Evolutionary conservation across 2,113 vertebrate species (phyloP), one percentile per base, ranked within the genome.

Genomic region (Ia io): DNA sequence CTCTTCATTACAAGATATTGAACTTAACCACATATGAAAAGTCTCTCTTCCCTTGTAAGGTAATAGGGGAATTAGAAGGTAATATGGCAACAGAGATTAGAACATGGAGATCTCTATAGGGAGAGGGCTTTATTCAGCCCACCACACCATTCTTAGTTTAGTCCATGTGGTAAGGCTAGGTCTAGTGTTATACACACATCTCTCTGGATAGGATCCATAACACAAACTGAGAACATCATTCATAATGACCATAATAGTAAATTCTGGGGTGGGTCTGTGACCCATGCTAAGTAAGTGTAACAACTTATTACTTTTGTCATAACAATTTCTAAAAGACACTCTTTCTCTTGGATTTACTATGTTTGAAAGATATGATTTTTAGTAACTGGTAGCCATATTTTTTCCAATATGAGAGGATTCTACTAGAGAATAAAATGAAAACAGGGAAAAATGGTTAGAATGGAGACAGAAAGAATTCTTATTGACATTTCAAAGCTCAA

Each of bases 271-370:
- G 14, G 10, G 0, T 47, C 35, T 91, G 9, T 56, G 32, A 71
- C 23, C 23, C 65, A 91, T 59, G 2, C n/a, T 88, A 91, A 88
- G 17, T 1, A 28, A 80, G 4, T 37, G 16, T 71, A 8, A 22
- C 42, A 28, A 74, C 28, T 86, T 86, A 4, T 61, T 86, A 35
- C 22, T 80, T 92, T 59, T 56, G 8, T 91, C 18, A 69, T 25
- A 78, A 73, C 0, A 7, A 32, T 47, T 84, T 93, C 78, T 77
- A 37, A 88, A 78, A 71, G 32, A 18, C 1, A 16, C 11, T 59
- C 12, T 69, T 82, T 49, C 32, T 63, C 49, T 17, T 79, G 37
- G 2, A 1, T 73, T 84, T 85, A 9, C 13, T 40, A 63, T 56
- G 11, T 61, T 85, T 80, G 1, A 56, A 18, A 53, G 9, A 30